Percentiles rank a stretch among this genome's conserved stretches.
Evolutionary conservation across 1,140 invertebrate species (phyloP).

Genomic region (Saccostrea echinata): DNA sequence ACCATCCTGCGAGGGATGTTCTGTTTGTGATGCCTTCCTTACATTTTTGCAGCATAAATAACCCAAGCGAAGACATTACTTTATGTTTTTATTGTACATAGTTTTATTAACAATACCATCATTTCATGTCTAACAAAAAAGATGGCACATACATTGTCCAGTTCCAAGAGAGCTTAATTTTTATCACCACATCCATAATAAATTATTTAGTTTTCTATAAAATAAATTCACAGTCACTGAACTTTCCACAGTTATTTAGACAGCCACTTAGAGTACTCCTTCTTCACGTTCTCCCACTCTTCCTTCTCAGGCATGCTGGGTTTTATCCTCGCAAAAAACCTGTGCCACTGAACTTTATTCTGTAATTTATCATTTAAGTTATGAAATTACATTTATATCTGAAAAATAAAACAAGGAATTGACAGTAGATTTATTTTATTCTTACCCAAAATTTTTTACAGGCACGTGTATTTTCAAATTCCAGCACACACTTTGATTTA

Average conservation of each 20-base stretch:
- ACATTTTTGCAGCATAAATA: too few species aligned
- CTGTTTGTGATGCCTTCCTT: too few species aligned
- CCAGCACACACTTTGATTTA: conserved; percentile 58
- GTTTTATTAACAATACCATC: too few species aligned
- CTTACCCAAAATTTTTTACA: conserved; percentile 73
- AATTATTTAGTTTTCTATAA: not conserved
- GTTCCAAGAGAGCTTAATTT: too few species aligned
- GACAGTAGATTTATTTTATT: not conserved
- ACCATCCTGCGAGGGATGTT: too few species aligned
- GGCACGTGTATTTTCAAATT: conserved; percentile 70
- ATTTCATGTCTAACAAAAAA: too few species aligned
- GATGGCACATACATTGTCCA: too few species aligned
- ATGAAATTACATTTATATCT: too few species aligned
- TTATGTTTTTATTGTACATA: too few species aligned
- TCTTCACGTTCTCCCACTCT: not conserved
- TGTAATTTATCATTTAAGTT: not conserved
- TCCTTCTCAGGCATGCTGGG: conserved; percentile 18
- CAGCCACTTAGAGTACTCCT: not conserved
- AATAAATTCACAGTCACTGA: too few species aligned
- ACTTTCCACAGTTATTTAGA: not conserved
- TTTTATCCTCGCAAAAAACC: not conserved
- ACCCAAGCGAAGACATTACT: too few species aligned
- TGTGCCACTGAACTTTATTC: not conserved
- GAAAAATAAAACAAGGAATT: not conserved
- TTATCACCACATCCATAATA: not conserved